Base-by-base conservation (phyloP, 2,797 vertebrate species). In the Coilia nasus region DNA sequence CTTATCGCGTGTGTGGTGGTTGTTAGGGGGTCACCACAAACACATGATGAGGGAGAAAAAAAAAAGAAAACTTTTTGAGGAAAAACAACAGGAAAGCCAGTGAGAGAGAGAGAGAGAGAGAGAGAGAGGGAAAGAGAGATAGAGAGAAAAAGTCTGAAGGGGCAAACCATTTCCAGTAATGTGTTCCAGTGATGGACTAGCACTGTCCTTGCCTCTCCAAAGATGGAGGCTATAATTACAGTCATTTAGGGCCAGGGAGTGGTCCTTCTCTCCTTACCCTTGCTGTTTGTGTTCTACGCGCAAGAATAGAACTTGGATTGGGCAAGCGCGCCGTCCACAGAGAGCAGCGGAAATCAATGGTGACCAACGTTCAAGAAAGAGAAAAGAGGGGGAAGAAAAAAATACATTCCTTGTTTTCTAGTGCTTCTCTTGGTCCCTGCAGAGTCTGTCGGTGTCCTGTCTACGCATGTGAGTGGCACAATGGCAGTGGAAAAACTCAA, bases 151-250 rank as follows among this genome's bases (percentile, higher is more conserved):
- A 41, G 19, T 86, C 85, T 89, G 83, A 11, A 19, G 80, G 64
- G 54, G 56, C 46, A 60, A 85, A 75, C 56, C 85, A 56, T 87
- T 95, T 95, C 93, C 93, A 91, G 92, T 93, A 94, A 95, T 91
- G 88, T 90, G 88, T 93, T 88, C 91, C 88, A 87, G 92, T 87
- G 92, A 88, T 92, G 93, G 93, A 94, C 93, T 88, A 41, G 46
- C 28, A 71, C 75, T 57, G 82, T 89, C 86, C 83, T 41, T 82
- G 85, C 23, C 82, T 81, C 85, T 89, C 86, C 85, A 87, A 86
- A 89, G 87, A 89, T 87, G 83, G 83, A 90, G 88, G 64, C 83
- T 89, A 85, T 90, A 84, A 86, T 87, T 90, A 91, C 89, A 54
- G 87, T 89, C 85, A 90, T 50, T 90, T 91, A 90, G 80, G 41